Percentiles rank a stretch among this genome's conserved stretches.
Evolutionary conservation across 2,113 vertebrate species (phyloP).

Genomic region (Cyanoramphus novaezelandiae): DNA sequence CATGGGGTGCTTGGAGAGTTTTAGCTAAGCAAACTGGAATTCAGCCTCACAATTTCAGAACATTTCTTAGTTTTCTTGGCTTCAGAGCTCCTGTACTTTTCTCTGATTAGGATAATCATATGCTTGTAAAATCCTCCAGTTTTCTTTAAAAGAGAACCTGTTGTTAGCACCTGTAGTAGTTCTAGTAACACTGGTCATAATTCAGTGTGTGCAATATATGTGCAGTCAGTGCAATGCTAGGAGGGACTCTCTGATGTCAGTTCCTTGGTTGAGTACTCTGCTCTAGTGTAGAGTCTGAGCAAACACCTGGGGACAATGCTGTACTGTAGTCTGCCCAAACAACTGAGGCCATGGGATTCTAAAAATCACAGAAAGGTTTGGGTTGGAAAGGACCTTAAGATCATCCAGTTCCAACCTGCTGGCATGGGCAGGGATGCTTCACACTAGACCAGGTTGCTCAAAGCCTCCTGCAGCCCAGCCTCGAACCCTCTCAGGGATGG

Average conservation of each 20-base stretch:
- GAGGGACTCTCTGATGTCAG: neutral
- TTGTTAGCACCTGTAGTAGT: neutral
- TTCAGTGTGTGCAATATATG: neutral
- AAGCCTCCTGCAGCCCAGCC: neutral
- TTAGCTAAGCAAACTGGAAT: neutral
- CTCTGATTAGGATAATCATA: neutral
- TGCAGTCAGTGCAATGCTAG: neutral
- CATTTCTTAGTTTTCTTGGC: neutral
- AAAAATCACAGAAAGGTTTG: neutral
- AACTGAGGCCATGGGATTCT: neutral
- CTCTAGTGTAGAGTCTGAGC: neutral
- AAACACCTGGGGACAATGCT: fast-evolving
- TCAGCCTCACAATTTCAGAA: neutral
- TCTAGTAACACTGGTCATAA: fast-evolving
- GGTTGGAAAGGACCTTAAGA: neutral
- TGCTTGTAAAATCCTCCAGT: neutral
- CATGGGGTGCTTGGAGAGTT: neutral
- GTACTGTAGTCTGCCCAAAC: neutral
- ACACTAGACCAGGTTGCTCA: neutral
- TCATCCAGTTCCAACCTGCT: neutral
- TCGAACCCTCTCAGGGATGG: neutral
- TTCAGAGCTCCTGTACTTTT: neutral
- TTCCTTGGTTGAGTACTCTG: neutral
- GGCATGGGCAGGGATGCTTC: neutral
- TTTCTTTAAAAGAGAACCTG: neutral